These are phyloP conservation scores for Apeltes quadracus DNA, from an alignment of 2,113 vertebrate genomes.

Conservation along the genomic window DNA sequence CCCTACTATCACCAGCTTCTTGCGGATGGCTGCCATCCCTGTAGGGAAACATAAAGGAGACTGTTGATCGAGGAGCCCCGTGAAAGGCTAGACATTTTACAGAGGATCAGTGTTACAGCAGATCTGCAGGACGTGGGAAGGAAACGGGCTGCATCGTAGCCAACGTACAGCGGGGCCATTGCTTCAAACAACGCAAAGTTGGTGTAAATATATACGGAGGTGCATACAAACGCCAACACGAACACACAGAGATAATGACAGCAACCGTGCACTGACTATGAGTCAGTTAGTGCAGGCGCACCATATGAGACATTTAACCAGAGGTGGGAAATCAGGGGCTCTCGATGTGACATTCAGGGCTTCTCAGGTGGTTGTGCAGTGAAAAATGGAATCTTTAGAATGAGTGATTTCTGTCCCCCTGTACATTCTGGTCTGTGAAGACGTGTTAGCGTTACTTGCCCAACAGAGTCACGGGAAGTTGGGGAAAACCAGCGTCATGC, in stretches of 20 bases:
- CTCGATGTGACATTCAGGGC: neutral
- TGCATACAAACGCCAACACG: neutral
- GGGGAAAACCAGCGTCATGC: slow-evolving; percentile 1
- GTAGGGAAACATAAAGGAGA: slow-evolving; percentile 35
- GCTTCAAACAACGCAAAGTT: neutral
- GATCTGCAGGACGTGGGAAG: no score
- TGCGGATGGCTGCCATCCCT: slow-evolving; percentile 99
- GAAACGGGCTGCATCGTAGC: no score
- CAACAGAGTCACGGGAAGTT: slow-evolving; percentile 44
- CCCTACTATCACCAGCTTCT: slow-evolving; percentile 99
- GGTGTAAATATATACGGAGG: neutral
- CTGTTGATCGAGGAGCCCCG: slow-evolving; percentile 4
- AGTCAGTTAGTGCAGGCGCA: neutral
- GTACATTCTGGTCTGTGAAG: neutral
- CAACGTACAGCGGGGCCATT: neutral
- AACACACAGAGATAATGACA: neutral
- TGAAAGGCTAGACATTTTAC: neutral
- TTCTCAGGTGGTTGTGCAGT: neutral
- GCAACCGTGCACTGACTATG: neutral
- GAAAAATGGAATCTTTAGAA: slow-evolving; percentile 10
- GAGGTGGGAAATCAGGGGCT: neutral
- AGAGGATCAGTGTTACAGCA: neutral
- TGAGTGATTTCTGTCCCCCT: neutral
- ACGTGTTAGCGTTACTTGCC: neutral
- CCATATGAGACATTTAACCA: slow-evolving; percentile 21